phyloP scores from a whole-genome alignment of 2,888 invertebrate species.

The Mycogona germanica region DNA sequence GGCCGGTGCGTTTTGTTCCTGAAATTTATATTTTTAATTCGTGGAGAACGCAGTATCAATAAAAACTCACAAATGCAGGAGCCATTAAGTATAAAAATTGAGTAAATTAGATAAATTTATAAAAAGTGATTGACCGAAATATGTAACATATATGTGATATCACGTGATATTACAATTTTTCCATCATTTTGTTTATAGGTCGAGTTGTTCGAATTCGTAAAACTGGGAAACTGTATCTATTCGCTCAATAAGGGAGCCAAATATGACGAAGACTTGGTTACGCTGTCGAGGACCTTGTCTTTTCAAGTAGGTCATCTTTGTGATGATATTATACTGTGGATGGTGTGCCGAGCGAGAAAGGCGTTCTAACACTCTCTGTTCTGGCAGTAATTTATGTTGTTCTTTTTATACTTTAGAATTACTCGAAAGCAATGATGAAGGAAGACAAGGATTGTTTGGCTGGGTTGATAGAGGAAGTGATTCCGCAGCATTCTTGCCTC shows the following conservation, averaged over 20 bases:
- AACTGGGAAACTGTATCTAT: constrained; percentile 52
- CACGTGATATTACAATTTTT: neutral
- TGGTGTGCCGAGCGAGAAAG: too few relatives aligned
- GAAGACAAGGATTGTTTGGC: constrained; percentile 68
- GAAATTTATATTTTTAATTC: constrained; percentile 1
- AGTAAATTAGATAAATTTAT: too few relatives aligned
- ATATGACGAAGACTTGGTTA: constrained; percentile 27
- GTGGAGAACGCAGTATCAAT: too few relatives aligned
- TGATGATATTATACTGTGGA: too few relatives aligned
- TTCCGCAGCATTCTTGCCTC: constrained; percentile 65
- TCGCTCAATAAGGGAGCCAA: constrained; percentile 39
- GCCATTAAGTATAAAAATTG: too few relatives aligned
- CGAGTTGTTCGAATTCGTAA: constrained; percentile 53
- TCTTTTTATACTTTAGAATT: constrained; percentile 25
- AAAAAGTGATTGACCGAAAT: too few relatives aligned
- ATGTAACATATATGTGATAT: constrained; percentile 5
- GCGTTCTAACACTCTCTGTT: too few relatives aligned
- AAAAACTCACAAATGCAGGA: too few relatives aligned
- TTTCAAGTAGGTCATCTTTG: constrained; percentile 10
- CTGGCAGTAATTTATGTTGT: constrained; percentile 4
- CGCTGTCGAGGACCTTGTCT: constrained; percentile 7
- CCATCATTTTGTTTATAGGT: constrained; percentile 38
- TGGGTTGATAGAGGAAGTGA: constrained; percentile 65
- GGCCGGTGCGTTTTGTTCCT: constrained; percentile 45
- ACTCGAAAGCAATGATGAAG: constrained; percentile 28